phyloP scores from a whole-genome alignment of 1,140 invertebrate species.

The Semibalanus balanoides region DNA sequence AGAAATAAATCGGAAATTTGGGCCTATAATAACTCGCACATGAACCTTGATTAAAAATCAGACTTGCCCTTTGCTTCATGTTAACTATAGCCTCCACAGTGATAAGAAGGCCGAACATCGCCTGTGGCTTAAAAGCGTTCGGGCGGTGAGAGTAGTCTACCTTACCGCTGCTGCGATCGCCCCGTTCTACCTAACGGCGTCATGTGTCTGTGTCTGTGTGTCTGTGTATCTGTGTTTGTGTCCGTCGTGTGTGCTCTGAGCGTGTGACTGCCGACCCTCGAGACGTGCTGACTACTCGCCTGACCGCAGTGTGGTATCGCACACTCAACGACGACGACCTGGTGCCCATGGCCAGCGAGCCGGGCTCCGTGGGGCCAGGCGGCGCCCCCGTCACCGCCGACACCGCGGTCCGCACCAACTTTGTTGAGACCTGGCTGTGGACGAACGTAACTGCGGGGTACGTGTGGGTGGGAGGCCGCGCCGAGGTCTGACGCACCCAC shows the following conservation, averaged over 20 bases:
- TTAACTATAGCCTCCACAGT: too few species aligned
- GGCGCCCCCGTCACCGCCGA: slow-evolving; percentile 19
- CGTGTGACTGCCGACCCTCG: too few species aligned
- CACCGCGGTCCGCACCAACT: slow-evolving; percentile 23
- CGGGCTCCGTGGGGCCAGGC: neutral
- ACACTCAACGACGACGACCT: neutral
- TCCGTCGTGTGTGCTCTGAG: neutral
- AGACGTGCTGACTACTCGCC: too few species aligned
- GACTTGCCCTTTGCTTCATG: too few species aligned
- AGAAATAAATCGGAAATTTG: too few species aligned
- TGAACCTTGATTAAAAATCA: too few species aligned
- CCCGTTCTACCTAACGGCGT: too few species aligned
- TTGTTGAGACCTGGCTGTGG: slow-evolving; percentile 35
- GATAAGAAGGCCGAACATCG: too few species aligned
- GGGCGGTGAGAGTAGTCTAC: too few species aligned
- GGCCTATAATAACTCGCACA: too few species aligned
- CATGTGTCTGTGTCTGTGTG: neutral
- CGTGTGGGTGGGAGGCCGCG: neutral
- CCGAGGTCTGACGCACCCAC: neutral
- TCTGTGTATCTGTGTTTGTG: neutral
- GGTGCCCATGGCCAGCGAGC: neutral
- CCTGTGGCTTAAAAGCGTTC: too few species aligned
- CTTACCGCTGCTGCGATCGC: too few species aligned
- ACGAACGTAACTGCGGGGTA: slow-evolving; percentile 25
- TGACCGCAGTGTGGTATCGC: neutral